Evolutionary conservation across 37 sponge, comb jelly and placozoan genomes (phyloP).

Genomic region (Halichondria panicea): DNA sequence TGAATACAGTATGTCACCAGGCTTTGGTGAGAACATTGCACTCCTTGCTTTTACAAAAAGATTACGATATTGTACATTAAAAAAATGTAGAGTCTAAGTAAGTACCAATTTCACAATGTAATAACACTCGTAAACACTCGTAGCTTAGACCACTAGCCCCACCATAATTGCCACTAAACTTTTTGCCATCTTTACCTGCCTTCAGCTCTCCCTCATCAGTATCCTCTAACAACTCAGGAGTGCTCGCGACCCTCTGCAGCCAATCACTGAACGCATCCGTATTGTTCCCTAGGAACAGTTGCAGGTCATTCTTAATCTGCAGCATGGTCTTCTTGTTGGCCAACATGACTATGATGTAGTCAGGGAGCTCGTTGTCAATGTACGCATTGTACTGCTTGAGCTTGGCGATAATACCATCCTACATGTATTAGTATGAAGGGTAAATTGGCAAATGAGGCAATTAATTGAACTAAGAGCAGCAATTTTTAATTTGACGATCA

Average conservation of each 20-base stretch:
- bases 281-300: slow-evolving; percentile 76
- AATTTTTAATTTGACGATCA: no score
- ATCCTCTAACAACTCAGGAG: neutral
- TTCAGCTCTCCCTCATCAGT: neutral
- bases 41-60: no score
- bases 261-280: slow-evolving; percentile 72
- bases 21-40: no score
- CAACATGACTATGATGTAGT: slow-evolving; percentile 87
- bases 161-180: neutral
- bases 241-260: slow-evolving; percentile 19
- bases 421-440: neutral
- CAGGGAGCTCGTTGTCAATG: slow-evolving; percentile 81
- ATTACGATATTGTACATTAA: no score
- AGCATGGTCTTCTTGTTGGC: slow-evolving; percentile 67
- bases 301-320: slow-evolving; percentile 71
- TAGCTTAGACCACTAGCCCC: neutral
- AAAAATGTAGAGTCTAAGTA: no score
- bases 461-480: no score
- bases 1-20: no score
- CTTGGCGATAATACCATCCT: slow-evolving; percentile 59
- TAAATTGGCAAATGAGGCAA: no score
- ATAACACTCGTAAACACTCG: no score
- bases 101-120: no score
- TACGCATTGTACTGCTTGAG: slow-evolving; percentile 74
- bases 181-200: neutral